A percentile compares a stretch with the other conserved stretches of the same genome.
Conservation (phyloP, 2,888 invertebrate genomes). For the Andrena fulva region DNA sequence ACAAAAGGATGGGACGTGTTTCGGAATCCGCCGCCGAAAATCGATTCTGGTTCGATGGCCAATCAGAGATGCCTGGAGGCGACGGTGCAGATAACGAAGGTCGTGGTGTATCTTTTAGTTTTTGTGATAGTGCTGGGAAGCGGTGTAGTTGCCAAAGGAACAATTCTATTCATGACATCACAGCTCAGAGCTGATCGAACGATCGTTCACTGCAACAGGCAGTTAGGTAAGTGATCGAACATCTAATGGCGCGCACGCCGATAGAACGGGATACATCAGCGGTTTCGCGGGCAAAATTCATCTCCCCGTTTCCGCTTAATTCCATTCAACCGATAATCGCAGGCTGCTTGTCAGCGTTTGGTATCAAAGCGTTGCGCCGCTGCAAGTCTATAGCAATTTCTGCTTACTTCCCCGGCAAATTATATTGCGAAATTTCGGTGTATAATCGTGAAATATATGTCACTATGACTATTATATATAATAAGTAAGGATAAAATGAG, state of each 20-base stretch:
- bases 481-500: not conserved
- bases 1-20: conserved; percentile 99
- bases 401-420: no score
- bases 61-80: conserved; percentile 94
- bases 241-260: not conserved
- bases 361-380: no score
- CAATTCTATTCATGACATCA: conserved; percentile 96
- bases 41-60: conserved; percentile 95
- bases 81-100: conserved; percentile 93
- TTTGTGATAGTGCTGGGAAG: conserved; percentile 94
- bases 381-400: no score
- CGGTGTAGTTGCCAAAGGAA: conserved; percentile 95
- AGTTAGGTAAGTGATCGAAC: conserved; percentile 88
- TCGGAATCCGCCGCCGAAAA: conserved; percentile 95
- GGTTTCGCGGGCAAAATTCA: not conserved
- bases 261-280: not conserved
- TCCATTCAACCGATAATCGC: not conserved
- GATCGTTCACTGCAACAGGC: conserved; percentile 93
- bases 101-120: conserved; percentile 93
- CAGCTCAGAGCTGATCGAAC: conserved; percentile 92
- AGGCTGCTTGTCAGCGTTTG: not conserved
- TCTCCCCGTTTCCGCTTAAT: not conserved
- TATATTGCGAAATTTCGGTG: no score
- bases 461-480: not conserved
- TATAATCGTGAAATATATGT: no score